phyloP scores from a whole-genome alignment of 2,888 invertebrate genomes.

The Piscicola geometra region DNA sequence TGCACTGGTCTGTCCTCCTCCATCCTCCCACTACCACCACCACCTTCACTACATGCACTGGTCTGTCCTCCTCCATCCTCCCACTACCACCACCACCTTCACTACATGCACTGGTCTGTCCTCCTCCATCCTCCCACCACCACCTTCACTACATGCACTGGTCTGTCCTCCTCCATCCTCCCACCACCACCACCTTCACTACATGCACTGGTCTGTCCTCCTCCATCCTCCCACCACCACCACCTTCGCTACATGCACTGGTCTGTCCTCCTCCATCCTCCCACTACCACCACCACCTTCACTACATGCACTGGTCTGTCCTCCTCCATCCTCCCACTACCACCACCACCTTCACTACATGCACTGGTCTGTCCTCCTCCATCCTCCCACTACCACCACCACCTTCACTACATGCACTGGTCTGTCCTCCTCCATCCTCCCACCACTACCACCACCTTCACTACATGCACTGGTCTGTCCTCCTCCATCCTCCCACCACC shows the following conservation, averaged over 20 bases:
- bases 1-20: conserved; percentile 47
- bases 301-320: conserved; percentile 73
- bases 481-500: neutral
- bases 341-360: neutral
- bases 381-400: neutral
- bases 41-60: neutral
- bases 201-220: neutral
- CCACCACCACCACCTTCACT: conserved; percentile 2
- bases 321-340: neutral
- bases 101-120: neutral
- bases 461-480: too few species aligned
- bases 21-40: neutral
- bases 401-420: neutral
- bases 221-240: conserved; percentile 2
- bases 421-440: neutral
- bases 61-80: neutral
- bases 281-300: conserved; percentile 10
- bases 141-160: neutral
- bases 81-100: neutral
- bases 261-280: neutral
- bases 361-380: neutral
- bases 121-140: neutral
- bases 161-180: neutral
- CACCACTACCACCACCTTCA: neutral
- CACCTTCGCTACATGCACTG: conserved; percentile 6